These are phyloP conservation scores for Microcebus tavaratra DNA, from an alignment of 2,113 vertebrate species.

Conservation along the genomic window DNA sequence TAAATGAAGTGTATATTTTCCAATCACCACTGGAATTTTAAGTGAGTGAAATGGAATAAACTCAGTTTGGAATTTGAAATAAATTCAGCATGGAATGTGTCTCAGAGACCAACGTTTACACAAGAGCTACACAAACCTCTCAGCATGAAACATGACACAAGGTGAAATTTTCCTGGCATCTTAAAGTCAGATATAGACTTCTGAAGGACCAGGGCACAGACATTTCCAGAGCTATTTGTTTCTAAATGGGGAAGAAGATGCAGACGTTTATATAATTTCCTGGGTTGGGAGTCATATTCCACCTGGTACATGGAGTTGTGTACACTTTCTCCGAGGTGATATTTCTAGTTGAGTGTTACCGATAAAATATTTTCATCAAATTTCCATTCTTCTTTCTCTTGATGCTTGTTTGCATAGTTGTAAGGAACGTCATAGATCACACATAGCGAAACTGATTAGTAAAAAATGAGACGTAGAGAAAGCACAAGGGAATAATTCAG, in stretches of 20 bases:
- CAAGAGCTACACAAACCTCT: slow-evolving; percentile 66
- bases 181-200: slow-evolving; percentile 31
- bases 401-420: background rate
- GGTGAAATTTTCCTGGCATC: slow-evolving; percentile 69
- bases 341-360: slow-evolving; percentile 41
- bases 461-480: slow-evolving; percentile 40
- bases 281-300: background rate
- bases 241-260: slow-evolving; percentile 27
- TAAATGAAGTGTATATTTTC: slow-evolving; percentile 69
- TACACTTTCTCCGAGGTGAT: background rate
- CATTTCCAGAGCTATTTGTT: slow-evolving; percentile 3
- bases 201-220: background rate
- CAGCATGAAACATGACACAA: slow-evolving; percentile 56
- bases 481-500: background rate
- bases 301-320: background rate
- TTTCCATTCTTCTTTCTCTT: slow-evolving; percentile 16
- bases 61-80: slow-evolving; percentile 73
- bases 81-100: slow-evolving; percentile 76
- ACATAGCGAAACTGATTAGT: background rate
- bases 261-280: background rate
- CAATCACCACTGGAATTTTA: slow-evolving; percentile 76
- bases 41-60: slow-evolving; percentile 76
- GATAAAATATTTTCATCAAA: slow-evolving; percentile 5
- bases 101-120: slow-evolving; percentile 72
- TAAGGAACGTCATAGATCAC: background rate